Conservation (phyloP, 2,113 vertebrate genomes). For the Brachionichthys hirsutus region DNA sequence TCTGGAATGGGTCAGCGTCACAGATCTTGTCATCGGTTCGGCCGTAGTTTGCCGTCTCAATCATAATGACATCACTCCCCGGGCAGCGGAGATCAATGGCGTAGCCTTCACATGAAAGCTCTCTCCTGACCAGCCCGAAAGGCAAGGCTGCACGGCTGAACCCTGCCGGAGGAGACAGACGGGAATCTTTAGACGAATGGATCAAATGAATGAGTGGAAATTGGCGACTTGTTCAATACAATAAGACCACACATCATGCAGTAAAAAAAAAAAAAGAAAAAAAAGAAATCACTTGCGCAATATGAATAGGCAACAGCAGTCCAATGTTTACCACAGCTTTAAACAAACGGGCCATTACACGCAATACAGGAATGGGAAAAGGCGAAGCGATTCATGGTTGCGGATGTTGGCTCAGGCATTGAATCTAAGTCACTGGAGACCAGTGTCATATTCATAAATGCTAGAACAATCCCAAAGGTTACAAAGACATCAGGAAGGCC, state of each 20-base stretch:
- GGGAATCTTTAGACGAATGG: conserved; percentile 25
- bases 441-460: conserved; percentile 64
- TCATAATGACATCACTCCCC: conserved; percentile 98
- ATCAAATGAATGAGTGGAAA: conserved; percentile 36
- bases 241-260: conserved; percentile 58
- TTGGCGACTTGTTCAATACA: conserved; percentile 41
- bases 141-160: conserved; percentile 95
- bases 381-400: conserved; percentile 63
- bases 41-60: conserved; percentile 97
- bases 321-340: conserved; percentile 65
- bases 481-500: conserved; percentile 35
- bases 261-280: too few species aligned
- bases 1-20: conserved; percentile 98
- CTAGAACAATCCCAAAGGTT: conserved; percentile 57
- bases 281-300: conserved; percentile 41
- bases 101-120: conserved; percentile 97
- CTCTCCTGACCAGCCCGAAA: conserved; percentile 93
- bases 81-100: conserved; percentile 97
- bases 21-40: conserved; percentile 99
- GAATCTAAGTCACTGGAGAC: conserved; percentile 58
- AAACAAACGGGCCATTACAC: conserved; percentile 60
- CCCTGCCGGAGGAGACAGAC: conserved; percentile 67
- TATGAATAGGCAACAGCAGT: conserved; percentile 61
- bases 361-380: conserved; percentile 51
- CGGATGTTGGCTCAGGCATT: conserved; percentile 59